Conservation (phyloP, 2,113 vertebrate species). For the Centrocercus urophasianus region DNA sequence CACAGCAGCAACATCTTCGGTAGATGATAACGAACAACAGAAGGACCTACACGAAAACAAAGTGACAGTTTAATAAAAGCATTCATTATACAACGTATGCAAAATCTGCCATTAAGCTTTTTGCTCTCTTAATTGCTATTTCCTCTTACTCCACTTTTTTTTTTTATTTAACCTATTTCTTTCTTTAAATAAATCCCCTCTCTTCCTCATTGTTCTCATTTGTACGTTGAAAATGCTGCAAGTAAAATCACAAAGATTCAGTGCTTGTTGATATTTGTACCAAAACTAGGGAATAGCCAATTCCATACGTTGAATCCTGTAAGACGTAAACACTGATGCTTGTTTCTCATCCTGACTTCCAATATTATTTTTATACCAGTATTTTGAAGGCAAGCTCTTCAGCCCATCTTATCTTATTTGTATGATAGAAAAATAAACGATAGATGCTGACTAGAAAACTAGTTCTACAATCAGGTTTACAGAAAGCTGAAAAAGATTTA, state of each 20-base stretch:
- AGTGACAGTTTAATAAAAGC: neutral
- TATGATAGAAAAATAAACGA: neutral
- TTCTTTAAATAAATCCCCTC: neutral
- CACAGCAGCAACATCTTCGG: slow-evolving; percentile 98
- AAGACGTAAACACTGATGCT: neutral
- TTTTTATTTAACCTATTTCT: neutral
- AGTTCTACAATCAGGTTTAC: neutral
- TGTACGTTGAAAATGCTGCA: neutral
- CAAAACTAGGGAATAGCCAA: neutral
- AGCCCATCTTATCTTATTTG: neutral
- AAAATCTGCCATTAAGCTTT: neutral
- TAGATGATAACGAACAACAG: slow-evolving; percentile 95
- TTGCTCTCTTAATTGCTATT: neutral
- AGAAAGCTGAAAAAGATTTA: neutral
- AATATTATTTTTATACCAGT: neutral
- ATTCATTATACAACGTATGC: neutral
- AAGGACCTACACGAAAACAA: slow-evolving; percentile 82
- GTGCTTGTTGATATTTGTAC: neutral
- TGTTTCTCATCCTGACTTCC: neutral
- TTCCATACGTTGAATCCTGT: neutral
- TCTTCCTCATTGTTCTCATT: neutral
- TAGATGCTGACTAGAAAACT: neutral
- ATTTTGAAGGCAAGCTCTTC: neutral
- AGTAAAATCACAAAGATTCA: neutral
- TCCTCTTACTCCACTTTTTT: neutral